Conservation (phyloP, 2,888 invertebrate species). For the Ormia ochracea region DNA sequence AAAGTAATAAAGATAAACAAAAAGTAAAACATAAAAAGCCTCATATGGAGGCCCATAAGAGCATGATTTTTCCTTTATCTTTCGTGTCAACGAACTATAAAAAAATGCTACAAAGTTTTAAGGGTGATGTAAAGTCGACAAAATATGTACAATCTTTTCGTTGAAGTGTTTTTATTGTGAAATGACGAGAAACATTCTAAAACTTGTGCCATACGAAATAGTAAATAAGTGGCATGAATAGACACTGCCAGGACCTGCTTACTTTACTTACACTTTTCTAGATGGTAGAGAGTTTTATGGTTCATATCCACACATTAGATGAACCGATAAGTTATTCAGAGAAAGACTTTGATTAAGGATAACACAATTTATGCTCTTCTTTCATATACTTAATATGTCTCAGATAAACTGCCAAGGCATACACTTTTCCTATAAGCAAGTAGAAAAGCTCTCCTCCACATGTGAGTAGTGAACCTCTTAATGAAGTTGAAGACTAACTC, state of each 20-base stretch:
- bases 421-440: too few species aligned
- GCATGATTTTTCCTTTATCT: neutral
- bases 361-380: slow-evolving; percentile 8
- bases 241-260: neutral
- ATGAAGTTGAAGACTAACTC: too few species aligned
- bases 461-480: too few species aligned
- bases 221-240: neutral
- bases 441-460: too few species aligned
- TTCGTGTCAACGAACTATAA: slow-evolving; percentile 36
- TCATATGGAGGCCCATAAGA: neutral
- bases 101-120: slow-evolving; percentile 5
- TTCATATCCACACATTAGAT: neutral
- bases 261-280: neutral
- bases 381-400: neutral
- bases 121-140: neutral
- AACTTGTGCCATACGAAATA: neutral
- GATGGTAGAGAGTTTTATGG: neutral
- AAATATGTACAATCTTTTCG: neutral
- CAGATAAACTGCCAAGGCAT: too few species aligned
- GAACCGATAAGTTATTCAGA: neutral
- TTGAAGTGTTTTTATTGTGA: neutral
- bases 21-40: neutral
- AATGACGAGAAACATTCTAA: neutral
- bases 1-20: slow-evolving; percentile 24
- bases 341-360: neutral